A percentile compares a stretch with the other conserved stretches of the same genome.
Evolutionary conservation across 2,888 invertebrate species (phyloP).

Genomic region (Agapetus fuscipes): DNA sequence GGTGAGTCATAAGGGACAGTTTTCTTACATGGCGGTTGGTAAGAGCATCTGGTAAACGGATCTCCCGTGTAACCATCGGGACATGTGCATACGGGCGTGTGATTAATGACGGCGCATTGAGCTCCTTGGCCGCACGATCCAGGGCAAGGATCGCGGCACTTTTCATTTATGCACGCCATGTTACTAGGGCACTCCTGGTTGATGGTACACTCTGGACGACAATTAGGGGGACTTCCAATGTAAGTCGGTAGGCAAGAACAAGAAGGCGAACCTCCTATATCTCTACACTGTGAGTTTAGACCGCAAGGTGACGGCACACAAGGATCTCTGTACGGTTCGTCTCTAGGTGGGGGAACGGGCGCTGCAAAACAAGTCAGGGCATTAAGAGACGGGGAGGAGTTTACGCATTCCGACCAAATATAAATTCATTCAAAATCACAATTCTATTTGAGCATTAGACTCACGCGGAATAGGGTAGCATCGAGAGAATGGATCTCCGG

Average conservation of each 20-base stretch:
- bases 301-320: slow-evolving; percentile 75
- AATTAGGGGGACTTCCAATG: slow-evolving; percentile 65
- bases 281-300: slow-evolving; percentile 62
- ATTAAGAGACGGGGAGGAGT: too few relatives aligned
- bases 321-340: slow-evolving; percentile 46
- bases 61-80: too few relatives aligned
- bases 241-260: slow-evolving; percentile 65
- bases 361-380: too few relatives aligned
- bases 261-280: slow-evolving; percentile 53
- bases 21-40: too few relatives aligned
- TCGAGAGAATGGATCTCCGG: slow-evolving; percentile 62
- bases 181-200: slow-evolving; percentile 65
- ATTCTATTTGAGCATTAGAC: too few relatives aligned
- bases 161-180: slow-evolving; percentile 61
- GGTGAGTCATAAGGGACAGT: too few relatives aligned
- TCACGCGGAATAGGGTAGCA: slow-evolving; percentile 46
- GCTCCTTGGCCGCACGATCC: slow-evolving; percentile 67
- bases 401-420: too few relatives aligned
- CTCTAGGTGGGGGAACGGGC: slow-evolving; percentile 27
- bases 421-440: too few relatives aligned
- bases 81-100: too few relatives aligned
- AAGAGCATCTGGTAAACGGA: too few relatives aligned
- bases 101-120: slow-evolving; percentile 62
- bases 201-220: slow-evolving; percentile 67
- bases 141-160: slow-evolving; percentile 67